Percentiles rank a stretch among this genome's conserved stretches.
phyloP scores from a whole-genome alignment of 2,797 vertebrate species.

The Xerus rutilus region DNA sequence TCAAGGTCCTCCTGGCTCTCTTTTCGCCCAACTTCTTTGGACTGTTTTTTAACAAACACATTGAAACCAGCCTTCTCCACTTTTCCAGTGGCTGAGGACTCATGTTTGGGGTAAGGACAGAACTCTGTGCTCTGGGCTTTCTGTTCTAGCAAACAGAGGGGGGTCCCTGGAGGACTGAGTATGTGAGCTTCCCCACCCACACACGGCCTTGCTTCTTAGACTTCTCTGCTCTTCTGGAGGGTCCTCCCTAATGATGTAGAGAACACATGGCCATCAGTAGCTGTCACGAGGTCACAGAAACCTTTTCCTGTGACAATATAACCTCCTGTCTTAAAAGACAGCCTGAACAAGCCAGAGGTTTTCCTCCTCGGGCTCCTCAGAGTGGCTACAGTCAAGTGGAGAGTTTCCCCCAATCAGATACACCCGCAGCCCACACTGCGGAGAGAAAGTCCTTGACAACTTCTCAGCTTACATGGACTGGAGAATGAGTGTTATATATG shows the following conservation, averaged over 20 bases:
- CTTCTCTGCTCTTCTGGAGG: not conserved
- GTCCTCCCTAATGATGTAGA: not conserved
- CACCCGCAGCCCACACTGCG: not conserved
- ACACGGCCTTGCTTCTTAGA: not conserved
- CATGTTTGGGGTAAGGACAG: not conserved
- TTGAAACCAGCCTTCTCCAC: not conserved
- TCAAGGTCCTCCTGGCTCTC: not conserved
- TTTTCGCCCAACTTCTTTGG: not conserved
- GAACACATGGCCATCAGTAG: not conserved
- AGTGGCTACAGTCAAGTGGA: not conserved
- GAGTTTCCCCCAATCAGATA: not conserved
- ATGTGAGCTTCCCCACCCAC: not conserved
- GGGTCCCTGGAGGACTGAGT: not conserved
- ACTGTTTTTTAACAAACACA: not conserved
- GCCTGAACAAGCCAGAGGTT: not conserved
- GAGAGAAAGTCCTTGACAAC: not conserved
- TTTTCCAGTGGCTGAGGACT: not conserved
- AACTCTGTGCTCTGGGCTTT: not conserved
- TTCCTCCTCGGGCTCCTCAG: not conserved
- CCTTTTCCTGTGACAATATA: not conserved
- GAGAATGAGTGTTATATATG: not conserved
- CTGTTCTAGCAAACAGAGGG: not conserved
- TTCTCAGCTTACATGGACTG: not conserved
- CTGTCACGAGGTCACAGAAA: not conserved
- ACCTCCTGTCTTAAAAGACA: not conserved